Base-by-base conservation (phyloP, 2,888 invertebrate species). In the Rapana venosa region DNA sequence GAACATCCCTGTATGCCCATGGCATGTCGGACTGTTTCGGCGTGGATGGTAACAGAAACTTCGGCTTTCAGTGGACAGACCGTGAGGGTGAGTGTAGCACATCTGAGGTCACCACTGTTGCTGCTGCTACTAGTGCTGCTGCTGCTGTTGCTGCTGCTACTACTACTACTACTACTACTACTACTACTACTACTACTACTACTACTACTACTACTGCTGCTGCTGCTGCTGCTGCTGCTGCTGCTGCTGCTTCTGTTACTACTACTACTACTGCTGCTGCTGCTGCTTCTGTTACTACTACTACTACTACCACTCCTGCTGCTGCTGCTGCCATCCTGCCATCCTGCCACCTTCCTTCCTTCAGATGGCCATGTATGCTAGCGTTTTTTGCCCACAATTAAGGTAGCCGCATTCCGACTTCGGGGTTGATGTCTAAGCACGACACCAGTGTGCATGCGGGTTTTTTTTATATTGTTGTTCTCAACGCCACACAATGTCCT, bases 11-110 rank as follows among this genome's bases (percentile, higher is more conserved):
- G 30, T 87, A 90, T 22, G 89, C 90, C 66, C 66, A 77, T 13
- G 61, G 77, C 11, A 86, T 89, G 26, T 87, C 77, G 0, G 32
- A 79, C 2, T 95, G 95, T 89, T 36, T 84, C 47, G 95, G 95
- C 11, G 94, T 94, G 17, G 95, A 95, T 87, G 91, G 94, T 17
- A 95, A 95, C 91, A 93, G 95, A 88, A 95, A 95, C 91, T 95
- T 95, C 88, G 94, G 93, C 0, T 94, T 91, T 87, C 87, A 93
- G 13, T 95, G 94, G 94, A 92, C 93, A 47, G 88, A 91, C 58
- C 87, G 58, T 30, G n/a, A 30, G 15, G 36, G 84, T 84, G n/a
- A 47, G 47, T 2, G 47, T 47, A 47, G 47, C 47, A 47, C 8
- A 8, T 47, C 8, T 47, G 47, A 47, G 47, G 47, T 47, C 30